These are phyloP conservation scores for Megaceryle alcyon DNA, from an alignment of 2,797 vertebrate species.

Conservation along the genomic window DNA sequence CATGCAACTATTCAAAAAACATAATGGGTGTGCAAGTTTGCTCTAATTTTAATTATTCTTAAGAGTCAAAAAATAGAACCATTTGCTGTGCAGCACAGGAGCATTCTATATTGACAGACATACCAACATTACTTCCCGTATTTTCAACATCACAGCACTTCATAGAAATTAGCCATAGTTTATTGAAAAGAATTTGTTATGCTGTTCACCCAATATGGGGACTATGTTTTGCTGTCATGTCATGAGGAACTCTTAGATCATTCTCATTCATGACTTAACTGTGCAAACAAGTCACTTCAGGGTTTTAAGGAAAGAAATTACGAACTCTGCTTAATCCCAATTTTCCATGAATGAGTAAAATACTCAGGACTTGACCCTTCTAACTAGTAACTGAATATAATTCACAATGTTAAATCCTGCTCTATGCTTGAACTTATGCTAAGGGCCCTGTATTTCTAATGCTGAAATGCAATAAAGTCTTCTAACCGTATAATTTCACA, in stretches of 20 bases:
- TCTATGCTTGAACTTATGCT: background rate
- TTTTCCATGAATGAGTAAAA: background rate
- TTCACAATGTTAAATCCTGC: background rate
- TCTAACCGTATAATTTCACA: background rate
- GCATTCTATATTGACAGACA: background rate
- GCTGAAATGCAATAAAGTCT: background rate
- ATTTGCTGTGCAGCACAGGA: background rate
- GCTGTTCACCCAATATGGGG: fast-evolving
- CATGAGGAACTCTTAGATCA: background rate
- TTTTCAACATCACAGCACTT: background rate
- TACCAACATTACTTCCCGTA: background rate
- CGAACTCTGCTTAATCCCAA: background rate
- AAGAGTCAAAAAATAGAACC: background rate
- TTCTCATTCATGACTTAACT: background rate
- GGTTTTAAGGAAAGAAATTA: background rate
- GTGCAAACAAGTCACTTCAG: background rate
- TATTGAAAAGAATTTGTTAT: background rate
- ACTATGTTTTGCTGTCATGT: background rate
- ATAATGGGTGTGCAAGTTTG: background rate
- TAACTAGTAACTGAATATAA: background rate
- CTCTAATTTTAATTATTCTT: background rate
- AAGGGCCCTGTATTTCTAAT: background rate
- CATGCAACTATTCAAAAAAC: background rate
- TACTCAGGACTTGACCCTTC: background rate
- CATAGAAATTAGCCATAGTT: background rate